Conservation (phyloP, 2,888 invertebrate genomes). For the Rotaria macrura region DNA sequence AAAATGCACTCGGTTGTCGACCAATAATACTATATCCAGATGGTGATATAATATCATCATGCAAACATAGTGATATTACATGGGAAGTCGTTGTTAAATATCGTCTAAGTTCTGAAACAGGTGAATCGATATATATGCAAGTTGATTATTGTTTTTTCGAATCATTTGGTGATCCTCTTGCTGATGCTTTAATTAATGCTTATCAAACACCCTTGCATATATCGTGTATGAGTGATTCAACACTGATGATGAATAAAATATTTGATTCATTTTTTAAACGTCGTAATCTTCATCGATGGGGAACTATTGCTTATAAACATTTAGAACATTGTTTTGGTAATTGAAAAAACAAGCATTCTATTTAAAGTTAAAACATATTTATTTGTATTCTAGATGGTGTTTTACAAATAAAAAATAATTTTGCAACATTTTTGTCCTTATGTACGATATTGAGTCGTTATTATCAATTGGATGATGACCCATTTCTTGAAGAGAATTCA, state of each 20-base stretch:
- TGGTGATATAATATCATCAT: neutral
- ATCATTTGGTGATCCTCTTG: neutral
- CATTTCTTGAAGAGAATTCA: constrained; percentile 1
- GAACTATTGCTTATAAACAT: neutral
- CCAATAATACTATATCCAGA: constrained; percentile 2
- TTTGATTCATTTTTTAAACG: constrained; percentile 9
- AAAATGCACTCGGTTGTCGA: constrained; percentile 1
- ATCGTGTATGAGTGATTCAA: constrained; percentile 9
- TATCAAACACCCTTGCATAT: constrained; percentile 13
- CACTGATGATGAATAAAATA: neutral
- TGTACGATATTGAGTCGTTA: constrained; percentile 4
- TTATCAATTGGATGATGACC: constrained; percentile 9
- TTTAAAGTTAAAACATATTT: too few species aligned
- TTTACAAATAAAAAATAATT: constrained; percentile 19
- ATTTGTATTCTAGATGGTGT: neutral
- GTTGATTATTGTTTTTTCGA: constrained; percentile 8
- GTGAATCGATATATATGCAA: constrained; percentile 3
- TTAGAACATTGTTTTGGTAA: constrained; percentile 15
- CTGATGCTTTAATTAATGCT: neutral
- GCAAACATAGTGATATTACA: neutral
- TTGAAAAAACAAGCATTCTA: neutral
- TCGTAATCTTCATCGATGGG: constrained; percentile 2
- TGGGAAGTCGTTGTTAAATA: constrained; percentile 9
- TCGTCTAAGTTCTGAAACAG: neutral
- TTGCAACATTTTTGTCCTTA: neutral